Conservation (phyloP, 2,797 vertebrate genomes). For the Austrolebias charrua region DNA sequence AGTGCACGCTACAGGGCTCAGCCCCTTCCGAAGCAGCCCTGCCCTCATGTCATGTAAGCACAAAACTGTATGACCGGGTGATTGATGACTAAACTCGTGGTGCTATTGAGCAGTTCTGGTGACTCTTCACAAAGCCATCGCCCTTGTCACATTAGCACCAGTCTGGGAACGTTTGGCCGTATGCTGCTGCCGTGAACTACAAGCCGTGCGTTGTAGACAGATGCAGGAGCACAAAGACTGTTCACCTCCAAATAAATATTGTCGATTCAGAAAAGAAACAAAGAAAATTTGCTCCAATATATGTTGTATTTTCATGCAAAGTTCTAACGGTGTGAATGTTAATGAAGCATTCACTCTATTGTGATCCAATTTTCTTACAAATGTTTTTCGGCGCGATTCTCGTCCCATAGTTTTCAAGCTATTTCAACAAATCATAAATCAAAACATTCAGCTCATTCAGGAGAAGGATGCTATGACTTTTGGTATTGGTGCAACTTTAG, state of each 20-base stretch:
- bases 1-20: conserved; percentile 61
- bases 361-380: no score
- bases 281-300: conserved; percentile 4
- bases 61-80: conserved; percentile 69
- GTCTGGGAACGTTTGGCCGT: conserved; percentile 62
- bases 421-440: no score
- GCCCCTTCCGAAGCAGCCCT: conserved; percentile 58
- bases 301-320: conserved; percentile 16
- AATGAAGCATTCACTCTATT: no score
- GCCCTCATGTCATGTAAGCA: conserved; percentile 74
- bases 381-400: no score
- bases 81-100: conserved; percentile 79
- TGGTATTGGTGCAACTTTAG: no score
- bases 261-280: background rate
- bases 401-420: no score
- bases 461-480: no score
- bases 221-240: conserved; percentile 30
- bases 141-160: conserved; percentile 72
- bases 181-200: conserved; percentile 30
- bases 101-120: conserved; percentile 74
- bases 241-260: conserved; percentile 18
- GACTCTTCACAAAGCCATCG: conserved; percentile 75
- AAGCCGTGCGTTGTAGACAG: conserved; percentile 29
- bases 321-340: conserved; percentile 5
- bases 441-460: no score